Conservation (phyloP, 2,113 vertebrate species). For the Nanorana parkeri region DNA sequence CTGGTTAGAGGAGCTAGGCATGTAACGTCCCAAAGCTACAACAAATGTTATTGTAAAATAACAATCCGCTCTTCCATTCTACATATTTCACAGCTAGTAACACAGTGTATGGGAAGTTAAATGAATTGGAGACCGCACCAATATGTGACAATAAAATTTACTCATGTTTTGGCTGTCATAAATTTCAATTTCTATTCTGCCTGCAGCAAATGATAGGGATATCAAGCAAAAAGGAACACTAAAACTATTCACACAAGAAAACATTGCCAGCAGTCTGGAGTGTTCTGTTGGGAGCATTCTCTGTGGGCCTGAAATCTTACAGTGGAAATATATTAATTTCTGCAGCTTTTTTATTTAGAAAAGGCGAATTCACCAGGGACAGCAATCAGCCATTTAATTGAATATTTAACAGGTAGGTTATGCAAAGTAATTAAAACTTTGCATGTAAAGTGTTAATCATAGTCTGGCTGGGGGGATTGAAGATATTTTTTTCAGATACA, state of each 20-base stretch:
- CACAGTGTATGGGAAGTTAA: constrained; percentile 2
- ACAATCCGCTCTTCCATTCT: background rate
- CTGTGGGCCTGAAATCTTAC: constrained; percentile 26
- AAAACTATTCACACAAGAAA: background rate
- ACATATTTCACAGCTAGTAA: constrained; percentile 8
- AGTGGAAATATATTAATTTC: constrained; percentile 32
- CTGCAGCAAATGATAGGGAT: constrained; percentile 22
- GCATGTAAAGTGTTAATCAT: constrained; percentile 40
- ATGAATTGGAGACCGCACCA: background rate
- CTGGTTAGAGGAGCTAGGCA: background rate
- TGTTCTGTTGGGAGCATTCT: background rate
- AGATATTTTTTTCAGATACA: background rate
- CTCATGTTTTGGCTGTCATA: constrained; percentile 7
- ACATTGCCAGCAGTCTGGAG: background rate
- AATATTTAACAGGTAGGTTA: constrained; percentile 43
- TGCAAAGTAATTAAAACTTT: constrained; percentile 34
- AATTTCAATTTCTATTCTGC: constrained; percentile 27
- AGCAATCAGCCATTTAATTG: constrained; percentile 20
- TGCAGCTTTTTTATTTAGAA: constrained; percentile 27
- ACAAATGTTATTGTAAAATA: constrained; percentile 5
- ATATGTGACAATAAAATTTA: constrained; percentile 22
- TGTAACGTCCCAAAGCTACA: constrained; percentile 8
- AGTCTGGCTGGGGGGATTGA: background rate
- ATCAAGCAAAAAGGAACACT: background rate
- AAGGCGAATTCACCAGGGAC: constrained; percentile 15